phyloP scores from a whole-genome alignment of 2,797 vertebrate species.

The Syngnathus acus region DNA sequence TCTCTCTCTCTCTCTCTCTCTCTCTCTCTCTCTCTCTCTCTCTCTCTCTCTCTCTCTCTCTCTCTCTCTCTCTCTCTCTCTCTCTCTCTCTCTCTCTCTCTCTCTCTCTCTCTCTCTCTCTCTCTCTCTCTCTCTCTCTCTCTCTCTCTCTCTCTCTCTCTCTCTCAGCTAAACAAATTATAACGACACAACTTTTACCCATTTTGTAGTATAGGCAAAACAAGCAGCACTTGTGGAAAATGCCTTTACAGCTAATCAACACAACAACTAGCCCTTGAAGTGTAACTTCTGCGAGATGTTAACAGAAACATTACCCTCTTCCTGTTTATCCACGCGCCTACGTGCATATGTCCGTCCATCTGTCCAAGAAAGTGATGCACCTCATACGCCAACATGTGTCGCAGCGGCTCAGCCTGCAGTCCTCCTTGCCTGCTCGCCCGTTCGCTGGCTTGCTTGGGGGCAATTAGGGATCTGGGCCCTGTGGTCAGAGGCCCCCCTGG shows the following conservation, averaged over 20 bases:
- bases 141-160: slow-evolving; percentile 32
- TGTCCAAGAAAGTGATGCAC: slow-evolving; percentile 62
- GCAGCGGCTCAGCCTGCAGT: slow-evolving; percentile 48
- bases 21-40: slow-evolving; percentile 18
- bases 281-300: slow-evolving; percentile 8
- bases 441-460: slow-evolving; percentile 41
- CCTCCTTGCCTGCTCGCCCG: slow-evolving; percentile 11
- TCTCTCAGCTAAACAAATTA: slow-evolving; percentile 19
- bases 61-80: slow-evolving; percentile 18
- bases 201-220: neutral
- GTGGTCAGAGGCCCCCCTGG: slow-evolving; percentile 52
- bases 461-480: slow-evolving; percentile 59
- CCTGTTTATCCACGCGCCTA: slow-evolving; percentile 10
- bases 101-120: slow-evolving; percentile 19
- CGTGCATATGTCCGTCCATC: slow-evolving; percentile 66
- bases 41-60: slow-evolving; percentile 18
- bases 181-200: neutral
- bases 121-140: slow-evolving; percentile 20
- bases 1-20: slow-evolving; percentile 18
- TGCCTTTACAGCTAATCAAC: neutral
- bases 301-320: slow-evolving; percentile 14
- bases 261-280: slow-evolving; percentile 1
- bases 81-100: slow-evolving; percentile 18
- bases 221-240: neutral
- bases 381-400: slow-evolving; percentile 68